A percentile compares a stretch with the other conserved stretches of the same genome.
Conservation (phyloP, 2,113 vertebrate species). For the Melospiza melodia region DNA sequence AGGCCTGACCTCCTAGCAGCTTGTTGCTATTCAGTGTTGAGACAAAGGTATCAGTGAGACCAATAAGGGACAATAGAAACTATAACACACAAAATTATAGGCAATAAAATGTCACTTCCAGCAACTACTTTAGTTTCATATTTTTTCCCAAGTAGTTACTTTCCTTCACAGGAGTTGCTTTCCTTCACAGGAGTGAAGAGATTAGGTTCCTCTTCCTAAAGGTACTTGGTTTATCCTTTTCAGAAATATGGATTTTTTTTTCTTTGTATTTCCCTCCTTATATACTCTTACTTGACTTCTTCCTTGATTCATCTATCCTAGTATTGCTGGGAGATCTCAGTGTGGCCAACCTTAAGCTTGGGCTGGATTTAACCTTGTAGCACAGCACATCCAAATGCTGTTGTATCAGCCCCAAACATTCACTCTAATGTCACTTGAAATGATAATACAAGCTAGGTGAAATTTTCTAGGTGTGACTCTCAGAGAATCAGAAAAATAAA, state of each 20-base stretch:
- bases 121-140: neutral
- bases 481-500: neutral
- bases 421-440: neutral
- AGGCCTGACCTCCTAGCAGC: neutral
- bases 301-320: neutral
- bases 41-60: neutral
- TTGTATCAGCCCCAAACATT: neutral
- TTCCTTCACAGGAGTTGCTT: neutral
- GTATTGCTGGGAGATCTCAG: neutral
- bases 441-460: neutral
- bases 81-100: neutral
- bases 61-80: neutral
- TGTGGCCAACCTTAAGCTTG: neutral
- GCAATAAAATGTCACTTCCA: neutral
- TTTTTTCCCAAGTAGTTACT: neutral
- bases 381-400: neutral
- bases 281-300: neutral
- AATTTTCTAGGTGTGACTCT: neutral
- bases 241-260: neutral
- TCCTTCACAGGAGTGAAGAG: neutral
- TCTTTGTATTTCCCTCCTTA: neutral
- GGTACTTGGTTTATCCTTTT: neutral
- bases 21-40: neutral
- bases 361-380: neutral
- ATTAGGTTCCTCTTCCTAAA: neutral